Evolutionary conservation across 2,113 vertebrate genomes (phyloP).

Genomic region (Platysternon megacephalum): DNA sequence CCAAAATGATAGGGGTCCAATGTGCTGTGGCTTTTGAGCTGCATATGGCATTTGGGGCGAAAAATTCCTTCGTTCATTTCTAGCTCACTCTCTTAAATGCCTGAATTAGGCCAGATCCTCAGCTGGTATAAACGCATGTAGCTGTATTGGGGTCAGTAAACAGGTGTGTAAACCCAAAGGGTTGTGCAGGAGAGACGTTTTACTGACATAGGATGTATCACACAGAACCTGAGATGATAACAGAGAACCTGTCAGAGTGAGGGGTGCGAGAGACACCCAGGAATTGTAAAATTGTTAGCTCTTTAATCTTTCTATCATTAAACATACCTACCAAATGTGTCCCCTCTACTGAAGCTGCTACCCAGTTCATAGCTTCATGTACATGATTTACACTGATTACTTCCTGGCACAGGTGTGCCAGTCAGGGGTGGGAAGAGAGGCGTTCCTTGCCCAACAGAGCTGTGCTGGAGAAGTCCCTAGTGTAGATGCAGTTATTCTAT

Average conservation of each 20-base stretch:
- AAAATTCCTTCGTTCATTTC: not conserved
- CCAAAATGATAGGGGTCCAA: not conserved
- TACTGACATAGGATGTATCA: not conserved
- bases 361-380: not conserved
- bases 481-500: not conserved
- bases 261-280: not conserved
- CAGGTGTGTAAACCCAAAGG: not conserved
- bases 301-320: not conserved
- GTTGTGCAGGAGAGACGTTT: not conserved
- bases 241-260: not conserved
- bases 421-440: not conserved
- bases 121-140: not conserved
- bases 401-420: not conserved
- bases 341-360: not conserved
- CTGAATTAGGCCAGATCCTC: not conserved
- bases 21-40: not conserved
- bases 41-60: not conserved
- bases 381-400: not conserved
- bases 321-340: not conserved
- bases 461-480: not conserved
- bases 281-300: not conserved
- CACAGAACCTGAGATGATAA: not conserved
- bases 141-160: not conserved
- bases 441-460: not conserved
- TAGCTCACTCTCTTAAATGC: not conserved